phyloP scores from a whole-genome alignment of 2,797 vertebrate species.

The Menidia menidia region DNA sequence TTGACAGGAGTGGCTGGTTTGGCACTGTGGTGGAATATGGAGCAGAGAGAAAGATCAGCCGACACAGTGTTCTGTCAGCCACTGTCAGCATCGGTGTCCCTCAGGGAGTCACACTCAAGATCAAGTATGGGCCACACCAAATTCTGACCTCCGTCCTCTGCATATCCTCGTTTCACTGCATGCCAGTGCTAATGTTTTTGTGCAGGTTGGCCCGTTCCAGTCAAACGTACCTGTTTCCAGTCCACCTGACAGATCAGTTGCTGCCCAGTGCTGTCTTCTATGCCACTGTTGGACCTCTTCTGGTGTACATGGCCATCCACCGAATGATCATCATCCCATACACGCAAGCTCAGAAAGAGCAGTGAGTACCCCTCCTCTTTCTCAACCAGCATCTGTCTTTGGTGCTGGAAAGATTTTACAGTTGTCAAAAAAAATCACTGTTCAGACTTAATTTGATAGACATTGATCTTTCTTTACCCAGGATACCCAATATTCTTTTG shows the following conservation, averaged over 20 bases:
- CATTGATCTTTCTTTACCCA: neutral
- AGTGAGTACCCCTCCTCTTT: constrained; percentile 79
- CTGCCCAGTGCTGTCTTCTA: constrained; percentile 97
- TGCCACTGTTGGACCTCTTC: constrained; percentile 91
- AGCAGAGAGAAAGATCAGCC: constrained; percentile 96
- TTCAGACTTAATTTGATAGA: neutral
- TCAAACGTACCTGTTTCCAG: constrained; percentile 97
- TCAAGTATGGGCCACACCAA: constrained; percentile 85
- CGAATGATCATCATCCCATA: constrained; percentile 93
- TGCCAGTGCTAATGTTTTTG: constrained; percentile 5
- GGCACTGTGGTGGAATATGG: constrained; percentile 97
- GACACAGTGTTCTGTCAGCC: constrained; percentile 94
- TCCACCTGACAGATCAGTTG: constrained; percentile 96
- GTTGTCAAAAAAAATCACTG: neutral
- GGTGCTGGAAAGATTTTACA: constrained; percentile 5
- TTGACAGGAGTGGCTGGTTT: constrained; percentile 92
- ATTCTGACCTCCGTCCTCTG: constrained; percentile 28
- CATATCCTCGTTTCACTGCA: neutral
- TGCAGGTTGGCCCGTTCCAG: constrained; percentile 92
- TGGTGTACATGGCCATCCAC: constrained; percentile 91
- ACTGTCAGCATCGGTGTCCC: constrained; percentile 95
- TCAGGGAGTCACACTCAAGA: constrained; percentile 96
- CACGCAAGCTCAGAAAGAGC: constrained; percentile 90
- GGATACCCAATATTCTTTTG: neutral
- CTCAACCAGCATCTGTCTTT: constrained; percentile 5